phyloP scores from a whole-genome alignment of 2,797 vertebrate species.

The Galaxias olidus region DNA sequence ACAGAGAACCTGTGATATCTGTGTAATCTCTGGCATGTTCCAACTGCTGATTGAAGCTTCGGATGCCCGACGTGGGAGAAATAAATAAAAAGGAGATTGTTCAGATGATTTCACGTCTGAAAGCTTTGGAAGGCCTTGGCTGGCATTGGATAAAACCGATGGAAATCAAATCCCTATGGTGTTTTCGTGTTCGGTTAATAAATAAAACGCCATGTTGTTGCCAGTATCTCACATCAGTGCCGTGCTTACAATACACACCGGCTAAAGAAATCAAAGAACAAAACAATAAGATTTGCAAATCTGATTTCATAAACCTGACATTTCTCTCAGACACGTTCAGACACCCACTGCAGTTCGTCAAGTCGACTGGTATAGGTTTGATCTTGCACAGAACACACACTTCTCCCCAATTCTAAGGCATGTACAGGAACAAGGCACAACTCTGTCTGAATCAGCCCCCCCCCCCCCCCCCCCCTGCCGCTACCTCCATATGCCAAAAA shows the following conservation, averaged over 20 bases:
- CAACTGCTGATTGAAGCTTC: conserved; percentile 23
- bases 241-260: conserved; percentile 4
- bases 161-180: too few species aligned
- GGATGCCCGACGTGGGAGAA: too few species aligned
- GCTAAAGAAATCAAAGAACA: conserved; percentile 51
- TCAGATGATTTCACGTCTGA: too few species aligned
- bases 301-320: conserved; percentile 35
- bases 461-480: conserved; percentile 23
- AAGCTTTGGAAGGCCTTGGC: too few species aligned
- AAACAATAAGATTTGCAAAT: conserved; percentile 27
- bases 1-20: conserved; percentile 60
- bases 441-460: conserved; percentile 63
- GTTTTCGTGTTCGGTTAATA: too few species aligned
- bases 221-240: too few species aligned
- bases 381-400: conserved; percentile 61
- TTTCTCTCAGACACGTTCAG: conserved; percentile 47
- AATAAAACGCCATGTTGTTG: too few species aligned
- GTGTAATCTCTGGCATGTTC: conserved; percentile 72
- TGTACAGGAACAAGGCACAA: conserved; percentile 78
- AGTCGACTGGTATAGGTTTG: conserved; percentile 53
- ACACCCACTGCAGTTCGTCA: conserved; percentile 43
- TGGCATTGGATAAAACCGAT: too few species aligned
- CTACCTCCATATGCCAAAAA: conserved; percentile 79
- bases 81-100: too few species aligned
- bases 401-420: conserved; percentile 59